Evolutionary conservation across 2,113 vertebrate species (phyloP).

Genomic region (Xenus cinereus): DNA sequence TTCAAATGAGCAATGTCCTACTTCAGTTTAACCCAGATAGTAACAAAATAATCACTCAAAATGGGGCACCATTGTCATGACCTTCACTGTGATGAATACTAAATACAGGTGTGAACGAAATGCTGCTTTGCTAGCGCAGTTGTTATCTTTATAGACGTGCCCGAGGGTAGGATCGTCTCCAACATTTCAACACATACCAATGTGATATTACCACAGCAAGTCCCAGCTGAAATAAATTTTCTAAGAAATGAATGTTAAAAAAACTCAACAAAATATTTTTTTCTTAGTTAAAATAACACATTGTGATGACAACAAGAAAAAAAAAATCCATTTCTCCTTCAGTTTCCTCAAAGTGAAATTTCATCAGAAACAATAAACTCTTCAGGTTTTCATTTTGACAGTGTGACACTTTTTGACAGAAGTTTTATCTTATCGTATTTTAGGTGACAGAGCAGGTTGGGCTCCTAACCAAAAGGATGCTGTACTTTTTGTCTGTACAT

Average conservation of each 20-base stretch:
- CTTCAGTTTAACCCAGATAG: conserved; percentile 40
- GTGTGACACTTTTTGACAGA: neutral
- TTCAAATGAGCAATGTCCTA: neutral
- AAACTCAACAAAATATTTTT: neutral
- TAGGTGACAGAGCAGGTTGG: neutral
- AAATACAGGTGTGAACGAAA: neutral
- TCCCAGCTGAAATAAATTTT: neutral
- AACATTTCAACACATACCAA: neutral
- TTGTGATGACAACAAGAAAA: neutral
- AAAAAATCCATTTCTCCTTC: neutral
- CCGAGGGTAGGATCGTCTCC: neutral
- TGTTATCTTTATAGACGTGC: neutral
- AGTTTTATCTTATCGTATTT: neutral
- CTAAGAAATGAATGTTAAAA: neutral
- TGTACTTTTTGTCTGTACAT: neutral
- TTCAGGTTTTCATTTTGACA: neutral
- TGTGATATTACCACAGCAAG: neutral
- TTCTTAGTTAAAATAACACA: neutral
- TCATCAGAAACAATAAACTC: neutral
- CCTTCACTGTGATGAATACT: neutral
- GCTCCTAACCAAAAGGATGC: neutral
- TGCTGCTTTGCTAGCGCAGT: neutral
- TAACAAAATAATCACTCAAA: conserved; percentile 34
- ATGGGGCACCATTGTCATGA: neutral
- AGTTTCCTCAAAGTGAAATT: neutral